Evolutionary conservation across 2,113 vertebrate genomes (phyloP).

Genomic region (Hiodon alosoides): DNA sequence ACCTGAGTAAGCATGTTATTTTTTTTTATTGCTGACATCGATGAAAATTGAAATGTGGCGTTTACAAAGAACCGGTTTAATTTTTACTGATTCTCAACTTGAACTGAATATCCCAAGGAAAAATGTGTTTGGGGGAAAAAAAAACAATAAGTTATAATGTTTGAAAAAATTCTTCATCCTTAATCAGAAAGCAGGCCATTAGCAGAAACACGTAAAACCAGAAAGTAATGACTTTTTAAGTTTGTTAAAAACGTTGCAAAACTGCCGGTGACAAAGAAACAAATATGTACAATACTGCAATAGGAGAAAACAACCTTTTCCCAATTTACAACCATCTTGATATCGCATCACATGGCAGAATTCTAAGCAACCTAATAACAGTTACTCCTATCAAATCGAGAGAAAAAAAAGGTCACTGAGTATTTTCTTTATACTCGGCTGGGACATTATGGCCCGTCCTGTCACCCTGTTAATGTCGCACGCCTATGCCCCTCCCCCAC

Average conservation of each 20-base stretch:
- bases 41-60: no score
- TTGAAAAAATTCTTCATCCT: slow-evolving; percentile 10
- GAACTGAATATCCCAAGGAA: slow-evolving; percentile 35
- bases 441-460: slow-evolving; percentile 8
- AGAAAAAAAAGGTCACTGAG: slow-evolving; percentile 16
- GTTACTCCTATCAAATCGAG: no score
- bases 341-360: neutral
- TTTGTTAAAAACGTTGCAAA: slow-evolving; percentile 27
- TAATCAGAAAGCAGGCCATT: slow-evolving; percentile 36
- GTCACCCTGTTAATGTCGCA: slow-evolving; percentile 20
- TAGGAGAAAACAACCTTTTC: slow-evolving; percentile 30
- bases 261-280: slow-evolving; percentile 26
- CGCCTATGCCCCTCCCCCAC: neutral
- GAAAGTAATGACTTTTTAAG: slow-evolving; percentile 32
- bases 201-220: slow-evolving; percentile 31
- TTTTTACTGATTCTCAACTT: slow-evolving; percentile 50
- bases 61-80: neutral
- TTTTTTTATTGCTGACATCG: no score
- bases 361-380: neutral
- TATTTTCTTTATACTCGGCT: neutral
- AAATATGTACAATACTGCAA: slow-evolving; percentile 54
- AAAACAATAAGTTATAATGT: slow-evolving; percentile 61
- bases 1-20: neutral
- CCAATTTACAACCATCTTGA: slow-evolving; percentile 49
- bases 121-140: slow-evolving; percentile 22